Evolutionary conservation across 2,797 vertebrate species (phyloP).

Genomic region (Coregonus suidteri): DNA sequence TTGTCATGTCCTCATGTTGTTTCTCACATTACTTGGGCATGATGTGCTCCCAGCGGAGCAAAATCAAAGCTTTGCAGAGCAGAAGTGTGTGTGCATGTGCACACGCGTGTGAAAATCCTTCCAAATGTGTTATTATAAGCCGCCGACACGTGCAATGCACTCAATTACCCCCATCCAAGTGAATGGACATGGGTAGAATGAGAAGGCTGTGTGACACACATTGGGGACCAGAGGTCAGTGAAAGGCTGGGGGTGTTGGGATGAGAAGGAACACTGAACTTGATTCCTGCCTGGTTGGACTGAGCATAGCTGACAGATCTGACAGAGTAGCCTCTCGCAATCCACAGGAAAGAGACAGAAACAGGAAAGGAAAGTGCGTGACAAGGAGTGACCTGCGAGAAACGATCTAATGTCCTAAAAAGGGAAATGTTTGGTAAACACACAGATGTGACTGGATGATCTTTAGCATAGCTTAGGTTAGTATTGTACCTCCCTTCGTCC

Average conservation of each 20-base stretch:
- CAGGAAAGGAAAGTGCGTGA: constrained; percentile 19
- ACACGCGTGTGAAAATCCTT: constrained; percentile 9
- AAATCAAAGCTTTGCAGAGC: too few relatives aligned
- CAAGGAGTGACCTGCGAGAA: constrained; percentile 3
- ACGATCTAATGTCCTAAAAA: constrained; percentile 18
- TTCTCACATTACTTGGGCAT: constrained; percentile 4
- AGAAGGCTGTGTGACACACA: constrained; percentile 25
- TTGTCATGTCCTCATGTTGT: background rate
- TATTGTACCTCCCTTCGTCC: too few relatives aligned
- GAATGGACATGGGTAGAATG: constrained; percentile 13
- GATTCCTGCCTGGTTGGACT: constrained; percentile 34
- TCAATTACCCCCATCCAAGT: constrained; percentile 25
- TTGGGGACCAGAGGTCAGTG: constrained; percentile 21
- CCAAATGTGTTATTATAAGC: constrained; percentile 33
- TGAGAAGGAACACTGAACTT: constrained; percentile 27
- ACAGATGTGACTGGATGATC: constrained; percentile 21
- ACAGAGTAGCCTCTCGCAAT: constrained; percentile 2
- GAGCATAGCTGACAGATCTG: constrained; percentile 27
- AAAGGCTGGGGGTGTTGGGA: background rate
- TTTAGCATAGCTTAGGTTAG: constrained; percentile 9
- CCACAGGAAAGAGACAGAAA: constrained; percentile 20
- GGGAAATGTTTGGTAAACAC: constrained; percentile 22
- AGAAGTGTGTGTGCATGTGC: background rate
- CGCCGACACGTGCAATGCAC: constrained; percentile 27
- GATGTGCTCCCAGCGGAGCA: constrained; percentile 13